These are phyloP conservation scores for Synchiropus splendidus DNA, from an alignment of 2,113 vertebrate species.

Conservation along the genomic window DNA sequence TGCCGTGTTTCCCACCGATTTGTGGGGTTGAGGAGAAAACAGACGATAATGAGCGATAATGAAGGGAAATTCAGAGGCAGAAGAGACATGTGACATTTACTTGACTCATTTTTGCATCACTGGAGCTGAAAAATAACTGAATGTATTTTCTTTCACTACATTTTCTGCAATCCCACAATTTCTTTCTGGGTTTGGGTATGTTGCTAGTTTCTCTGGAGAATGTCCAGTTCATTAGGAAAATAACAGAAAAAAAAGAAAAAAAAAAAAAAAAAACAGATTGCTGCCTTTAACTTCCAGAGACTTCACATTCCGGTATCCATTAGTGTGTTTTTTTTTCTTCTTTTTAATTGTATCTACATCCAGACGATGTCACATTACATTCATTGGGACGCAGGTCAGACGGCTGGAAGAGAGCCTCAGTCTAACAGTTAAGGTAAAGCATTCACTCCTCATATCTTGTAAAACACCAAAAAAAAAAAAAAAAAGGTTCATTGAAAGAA, in stretches of 20 bases:
- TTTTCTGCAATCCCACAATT: conserved; percentile 20
- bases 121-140: conserved; percentile 10
- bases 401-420: conserved; percentile 1
- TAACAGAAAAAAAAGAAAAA: not conserved
- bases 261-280: conserved; percentile 12
- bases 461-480: conserved; percentile 36
- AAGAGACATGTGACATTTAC: too few relatives aligned
- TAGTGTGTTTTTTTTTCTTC: conserved; percentile 4
- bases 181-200: conserved; percentile 25
- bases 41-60: too few relatives aligned
- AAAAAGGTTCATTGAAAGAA: too few relatives aligned
- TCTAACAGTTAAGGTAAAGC: conserved; percentile 21
- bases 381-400: too few relatives aligned
- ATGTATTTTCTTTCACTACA: conserved; percentile 43
- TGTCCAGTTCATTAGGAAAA: conserved; percentile 25
- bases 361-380: conserved; percentile 19
- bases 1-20: too few relatives aligned
- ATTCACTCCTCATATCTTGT: conserved; percentile 13
- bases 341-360: not conserved
- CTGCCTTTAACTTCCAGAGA: conserved; percentile 22
- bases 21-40: too few relatives aligned
- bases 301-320: conserved; percentile 13
- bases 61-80: too few relatives aligned
- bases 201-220: conserved; percentile 12
- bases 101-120: too few relatives aligned